phyloP scores from a whole-genome alignment of 2,113 vertebrate species.

The Camelus bactrianus region DNA sequence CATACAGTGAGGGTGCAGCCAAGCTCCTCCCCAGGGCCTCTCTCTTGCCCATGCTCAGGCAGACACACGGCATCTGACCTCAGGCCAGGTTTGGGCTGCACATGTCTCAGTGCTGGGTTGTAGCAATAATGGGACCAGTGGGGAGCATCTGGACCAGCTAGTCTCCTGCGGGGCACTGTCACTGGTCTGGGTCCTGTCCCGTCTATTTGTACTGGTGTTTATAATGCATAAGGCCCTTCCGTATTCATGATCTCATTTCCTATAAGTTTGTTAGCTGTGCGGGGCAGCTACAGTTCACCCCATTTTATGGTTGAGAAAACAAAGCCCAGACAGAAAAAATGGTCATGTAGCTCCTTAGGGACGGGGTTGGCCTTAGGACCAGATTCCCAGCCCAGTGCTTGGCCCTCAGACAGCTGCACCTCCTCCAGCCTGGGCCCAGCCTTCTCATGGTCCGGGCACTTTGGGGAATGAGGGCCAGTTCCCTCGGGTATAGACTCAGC shows the following conservation, averaged over 20 bases:
- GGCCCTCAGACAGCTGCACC: background rate
- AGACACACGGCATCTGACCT: background rate
- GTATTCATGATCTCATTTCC: no score
- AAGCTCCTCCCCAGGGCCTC: background rate
- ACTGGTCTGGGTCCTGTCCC: rapidly evolving
- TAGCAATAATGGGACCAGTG: rapidly evolving
- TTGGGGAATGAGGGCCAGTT: background rate
- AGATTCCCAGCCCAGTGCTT: background rate
- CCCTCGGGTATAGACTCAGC: no score
- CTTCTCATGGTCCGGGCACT: background rate
- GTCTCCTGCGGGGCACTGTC: background rate
- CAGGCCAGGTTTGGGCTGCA: background rate
- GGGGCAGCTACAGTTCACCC: background rate
- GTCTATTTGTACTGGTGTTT: rapidly evolving
- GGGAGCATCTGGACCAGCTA: background rate
- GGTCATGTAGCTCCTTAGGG: background rate
- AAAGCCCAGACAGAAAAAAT: background rate
- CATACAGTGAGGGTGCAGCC: background rate
- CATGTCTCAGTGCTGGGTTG: background rate
- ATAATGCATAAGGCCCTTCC: rapidly evolving
- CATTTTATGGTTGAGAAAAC: background rate
- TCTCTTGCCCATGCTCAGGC: background rate
- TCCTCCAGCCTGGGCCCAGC: background rate
- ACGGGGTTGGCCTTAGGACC: background rate
- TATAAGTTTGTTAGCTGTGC: background rate